Conservation (phyloP, 2,888 invertebrate species). For the Lucinisca nassula region DNA sequence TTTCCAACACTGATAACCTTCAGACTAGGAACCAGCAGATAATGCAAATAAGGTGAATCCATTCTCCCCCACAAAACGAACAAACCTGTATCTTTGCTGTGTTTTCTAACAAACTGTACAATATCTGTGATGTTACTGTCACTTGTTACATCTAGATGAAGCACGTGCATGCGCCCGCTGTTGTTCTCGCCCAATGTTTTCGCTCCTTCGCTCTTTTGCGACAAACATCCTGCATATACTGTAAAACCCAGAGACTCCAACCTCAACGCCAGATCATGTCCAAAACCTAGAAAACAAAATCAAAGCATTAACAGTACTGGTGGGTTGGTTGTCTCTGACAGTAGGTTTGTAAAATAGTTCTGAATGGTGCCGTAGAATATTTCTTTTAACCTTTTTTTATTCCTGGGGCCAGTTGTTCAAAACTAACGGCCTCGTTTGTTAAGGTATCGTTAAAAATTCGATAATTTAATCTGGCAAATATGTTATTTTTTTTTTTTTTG, state of each 20-base stretch:
- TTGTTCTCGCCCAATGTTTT: not conserved
- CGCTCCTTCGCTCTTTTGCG: not conserved
- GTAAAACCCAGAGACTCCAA: not conserved
- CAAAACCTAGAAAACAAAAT: not conserved
- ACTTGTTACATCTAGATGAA: not conserved
- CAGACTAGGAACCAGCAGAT: too few relatives aligned
- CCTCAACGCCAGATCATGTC: not conserved
- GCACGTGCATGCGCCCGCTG: not conserved
- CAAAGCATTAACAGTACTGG: not conserved
- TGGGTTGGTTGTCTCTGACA: too few relatives aligned
- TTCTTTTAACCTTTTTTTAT: too few relatives aligned
- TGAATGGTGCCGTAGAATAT: too few relatives aligned
- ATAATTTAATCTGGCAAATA: too few relatives aligned
- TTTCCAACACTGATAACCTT: too few relatives aligned
- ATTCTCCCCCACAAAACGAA: not conserved
- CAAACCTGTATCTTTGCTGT: not conserved
- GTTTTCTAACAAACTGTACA: not conserved
- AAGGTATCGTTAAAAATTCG: too few relatives aligned
- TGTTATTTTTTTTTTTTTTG: too few relatives aligned
- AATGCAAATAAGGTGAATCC: too few relatives aligned
- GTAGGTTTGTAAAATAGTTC: too few relatives aligned
- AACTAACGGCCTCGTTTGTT: too few relatives aligned
- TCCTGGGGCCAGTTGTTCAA: too few relatives aligned
- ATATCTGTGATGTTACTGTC: not conserved
- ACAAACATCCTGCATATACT: slow-evolving; percentile 6